Percentiles rank a stretch among this genome's conserved stretches.
These are phyloP conservation scores for Monopis laevigella DNA, from an alignment of 2,888 invertebrate genomes.

Conservation along the genomic window DNA sequence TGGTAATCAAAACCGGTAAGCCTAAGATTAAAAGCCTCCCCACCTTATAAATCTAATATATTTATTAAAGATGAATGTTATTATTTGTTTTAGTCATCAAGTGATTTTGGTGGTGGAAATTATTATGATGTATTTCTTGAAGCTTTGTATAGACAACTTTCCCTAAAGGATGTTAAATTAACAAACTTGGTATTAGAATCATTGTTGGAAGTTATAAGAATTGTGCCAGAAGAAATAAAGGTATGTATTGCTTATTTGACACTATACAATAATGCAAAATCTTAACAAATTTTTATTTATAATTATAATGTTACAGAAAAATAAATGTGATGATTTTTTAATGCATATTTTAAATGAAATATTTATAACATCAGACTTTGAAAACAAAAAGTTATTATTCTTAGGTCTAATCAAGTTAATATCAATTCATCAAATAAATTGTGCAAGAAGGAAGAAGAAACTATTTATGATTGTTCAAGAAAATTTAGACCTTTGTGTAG, in stretches of 20 bases:
- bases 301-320: constrained; percentile 29
- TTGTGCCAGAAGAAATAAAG: constrained; percentile 28
- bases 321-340: constrained; percentile 37
- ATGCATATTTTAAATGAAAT: constrained; percentile 35
- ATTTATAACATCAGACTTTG: constrained; percentile 39
- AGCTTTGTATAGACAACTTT: constrained; percentile 31
- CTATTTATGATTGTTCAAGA: constrained; percentile 39
- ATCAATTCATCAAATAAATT: constrained; percentile 35
- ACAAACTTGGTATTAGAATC: constrained; percentile 34
- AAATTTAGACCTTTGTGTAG: constrained; percentile 39
- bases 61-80: neutral
- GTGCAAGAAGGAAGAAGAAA: constrained; percentile 32
- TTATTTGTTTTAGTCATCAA: constrained; percentile 14
- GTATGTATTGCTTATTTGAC: too few species aligned
- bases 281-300: neutral
- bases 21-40: neutral
- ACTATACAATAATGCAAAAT: neutral
- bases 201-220: constrained; percentile 29
- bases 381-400: constrained; percentile 39
- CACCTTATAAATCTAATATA: neutral
- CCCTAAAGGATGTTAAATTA: constrained; percentile 36
- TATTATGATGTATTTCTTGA: constrained; percentile 50
- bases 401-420: constrained; percentile 35
- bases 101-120: constrained; percentile 38
- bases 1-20: too few species aligned